Percentiles rank a stretch among this genome's conserved stretches.
These are phyloP conservation scores for Rhingia rostrata DNA, from an alignment of 2,888 invertebrate species.

Conservation along the genomic window DNA sequence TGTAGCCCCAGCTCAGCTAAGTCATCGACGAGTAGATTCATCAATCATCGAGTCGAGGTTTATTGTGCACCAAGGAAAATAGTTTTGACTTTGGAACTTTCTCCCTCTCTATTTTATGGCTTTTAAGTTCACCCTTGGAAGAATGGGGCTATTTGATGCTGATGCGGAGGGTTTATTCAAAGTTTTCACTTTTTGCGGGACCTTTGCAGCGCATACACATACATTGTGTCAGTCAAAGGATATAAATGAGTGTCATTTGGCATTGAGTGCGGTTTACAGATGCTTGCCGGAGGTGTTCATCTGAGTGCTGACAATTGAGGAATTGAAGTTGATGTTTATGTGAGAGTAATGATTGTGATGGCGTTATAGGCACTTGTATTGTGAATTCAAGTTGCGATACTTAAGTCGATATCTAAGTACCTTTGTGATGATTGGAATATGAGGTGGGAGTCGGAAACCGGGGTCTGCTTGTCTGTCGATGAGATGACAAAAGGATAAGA, in stretches of 20 bases:
- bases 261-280: constrained; percentile 16
- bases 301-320: too few relatives aligned
- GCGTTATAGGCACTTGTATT: too few relatives aligned
- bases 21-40: constrained; percentile 57
- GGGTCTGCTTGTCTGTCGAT: too few relatives aligned
- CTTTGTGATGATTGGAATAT: too few relatives aligned
- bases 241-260: constrained; percentile 50
- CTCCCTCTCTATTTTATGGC: constrained; percentile 43
- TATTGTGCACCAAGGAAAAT: constrained; percentile 69
- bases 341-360: too few relatives aligned
- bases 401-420: too few relatives aligned
- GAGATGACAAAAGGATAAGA: too few relatives aligned
- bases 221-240: constrained; percentile 49
- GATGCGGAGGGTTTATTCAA: not conserved
- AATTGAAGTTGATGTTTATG: too few relatives aligned
- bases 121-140: constrained; percentile 60
- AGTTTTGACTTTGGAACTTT: constrained; percentile 56
- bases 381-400: too few relatives aligned
- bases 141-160: constrained; percentile 11
- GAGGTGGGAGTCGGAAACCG: too few relatives aligned
- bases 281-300: too few relatives aligned
- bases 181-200: constrained; percentile 20
- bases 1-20: not conserved
- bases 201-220: constrained; percentile 14
- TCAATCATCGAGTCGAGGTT: constrained; percentile 69